Conservation (phyloP, 2,113 vertebrate species). For the Stictonetta naevosa region DNA sequence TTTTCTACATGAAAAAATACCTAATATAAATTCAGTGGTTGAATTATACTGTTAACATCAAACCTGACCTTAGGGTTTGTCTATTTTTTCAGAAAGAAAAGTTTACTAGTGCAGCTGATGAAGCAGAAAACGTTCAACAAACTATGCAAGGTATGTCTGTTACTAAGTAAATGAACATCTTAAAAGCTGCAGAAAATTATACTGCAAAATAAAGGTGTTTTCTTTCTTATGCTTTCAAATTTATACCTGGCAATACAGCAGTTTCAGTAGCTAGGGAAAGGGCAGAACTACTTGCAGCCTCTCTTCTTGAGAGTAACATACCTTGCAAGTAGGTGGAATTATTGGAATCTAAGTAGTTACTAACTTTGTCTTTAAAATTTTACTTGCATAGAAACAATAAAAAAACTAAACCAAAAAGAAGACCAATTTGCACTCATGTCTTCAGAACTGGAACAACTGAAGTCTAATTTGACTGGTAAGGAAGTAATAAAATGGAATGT, state of each 20-base stretch:
- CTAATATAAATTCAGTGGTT: neutral
- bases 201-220: neutral
- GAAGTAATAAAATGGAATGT: neutral
- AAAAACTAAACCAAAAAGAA: slow-evolving; percentile 86
- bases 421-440: slow-evolving; percentile 83
- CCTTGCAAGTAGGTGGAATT: neutral
- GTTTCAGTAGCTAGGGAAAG: neutral
- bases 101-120: slow-evolving; percentile 80
- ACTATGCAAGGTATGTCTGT: slow-evolving; percentile 88
- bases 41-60: neutral
- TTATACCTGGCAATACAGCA: neutral
- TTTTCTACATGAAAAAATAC: neutral
- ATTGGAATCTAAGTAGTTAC: neutral
- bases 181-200: neutral
- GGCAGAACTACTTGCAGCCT: neutral
- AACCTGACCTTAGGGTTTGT: neutral
- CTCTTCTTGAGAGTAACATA: neutral
- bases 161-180: neutral
- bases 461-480: slow-evolving; percentile 78
- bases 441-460: slow-evolving; percentile 84
- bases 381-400: slow-evolving; percentile 83
- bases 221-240: neutral
- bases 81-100: slow-evolving; percentile 85
- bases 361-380: slow-evolving; percentile 52
- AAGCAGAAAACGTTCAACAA: slow-evolving; percentile 80